These are phyloP conservation scores for Ianthella basta DNA, from an alignment of 37 sponge, comb jelly and placozoan species.

Conservation along the genomic window DNA sequence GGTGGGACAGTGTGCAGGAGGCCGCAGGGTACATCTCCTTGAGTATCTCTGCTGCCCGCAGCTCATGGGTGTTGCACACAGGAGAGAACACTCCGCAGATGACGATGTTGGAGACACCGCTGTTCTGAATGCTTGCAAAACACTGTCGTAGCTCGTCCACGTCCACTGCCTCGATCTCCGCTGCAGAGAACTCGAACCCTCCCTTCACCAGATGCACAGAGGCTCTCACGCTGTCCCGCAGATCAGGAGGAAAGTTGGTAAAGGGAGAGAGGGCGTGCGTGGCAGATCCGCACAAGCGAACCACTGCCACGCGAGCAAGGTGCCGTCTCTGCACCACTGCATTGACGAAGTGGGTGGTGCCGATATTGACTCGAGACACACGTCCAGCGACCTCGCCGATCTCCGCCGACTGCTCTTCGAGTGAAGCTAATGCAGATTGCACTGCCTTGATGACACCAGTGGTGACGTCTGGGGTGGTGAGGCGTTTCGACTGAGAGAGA, in stretches of 20 bases:
- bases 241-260: slow-evolving; percentile 73
- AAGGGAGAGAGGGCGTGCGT: slow-evolving; percentile 78
- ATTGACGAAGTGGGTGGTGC: slow-evolving; percentile 89
- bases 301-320: slow-evolving; percentile 63
- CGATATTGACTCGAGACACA: slow-evolving; percentile 71
- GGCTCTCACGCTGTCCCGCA: slow-evolving; percentile 8
- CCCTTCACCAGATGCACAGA: slow-evolving; percentile 58
- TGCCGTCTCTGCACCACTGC: slow-evolving; percentile 66
- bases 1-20: slow-evolving; percentile 68
- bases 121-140: slow-evolving; percentile 6
- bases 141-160: slow-evolving; percentile 41
- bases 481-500: slow-evolving; percentile 18
- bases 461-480: slow-evolving; percentile 20
- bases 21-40: slow-evolving; percentile 36
- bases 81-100: slow-evolving; percentile 82
- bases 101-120: slow-evolving; percentile 63
- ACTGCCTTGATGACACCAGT: slow-evolving; percentile 8
- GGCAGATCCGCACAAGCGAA: slow-evolving; percentile 77
- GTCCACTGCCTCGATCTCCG: slow-evolving; percentile 38
- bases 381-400: not conserved
- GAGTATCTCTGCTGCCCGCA: slow-evolving; percentile 45
- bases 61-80: slow-evolving; percentile 61
- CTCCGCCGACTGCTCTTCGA: not conserved
- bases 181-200: slow-evolving; percentile 64
- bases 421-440: not conserved